Evolutionary conservation across 2,888 invertebrate genomes (phyloP).

Genomic region (Diarsia rubi): DNA sequence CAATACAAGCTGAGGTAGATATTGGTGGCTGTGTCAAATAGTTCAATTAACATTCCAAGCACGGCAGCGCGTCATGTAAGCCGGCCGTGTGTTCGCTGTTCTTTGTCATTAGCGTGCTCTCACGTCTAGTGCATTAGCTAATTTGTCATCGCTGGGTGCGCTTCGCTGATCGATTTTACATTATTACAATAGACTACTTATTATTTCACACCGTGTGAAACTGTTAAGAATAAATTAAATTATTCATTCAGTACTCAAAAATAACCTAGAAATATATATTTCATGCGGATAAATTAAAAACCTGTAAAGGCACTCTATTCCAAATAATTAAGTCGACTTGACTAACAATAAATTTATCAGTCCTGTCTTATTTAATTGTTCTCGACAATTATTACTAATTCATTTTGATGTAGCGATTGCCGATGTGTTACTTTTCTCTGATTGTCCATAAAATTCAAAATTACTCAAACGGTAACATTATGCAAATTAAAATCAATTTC

Average conservation of each 20-base stretch:
- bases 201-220: constrained; percentile 57
- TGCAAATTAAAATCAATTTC: constrained; percentile 78
- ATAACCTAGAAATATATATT: background rate
- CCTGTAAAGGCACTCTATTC: background rate
- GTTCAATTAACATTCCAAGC: constrained; percentile 11
- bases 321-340: background rate
- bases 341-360: background rate
- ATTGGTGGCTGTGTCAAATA: constrained; percentile 15
- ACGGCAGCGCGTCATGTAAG: constrained; percentile 77
- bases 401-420: constrained; percentile 63
- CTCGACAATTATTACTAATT: constrained; percentile 66
- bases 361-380: constrained; percentile 44
- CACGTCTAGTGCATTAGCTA: constrained; percentile 87
- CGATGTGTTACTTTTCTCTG: constrained; percentile 68
- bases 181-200: constrained; percentile 64
- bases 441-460: constrained; percentile 83
- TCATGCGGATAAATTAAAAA: background rate
- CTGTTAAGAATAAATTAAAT: constrained; percentile 33
- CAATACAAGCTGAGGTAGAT: background rate
- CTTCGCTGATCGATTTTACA: constrained; percentile 75
- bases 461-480: constrained; percentile 81
- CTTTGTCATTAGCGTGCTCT: constrained; percentile 87
- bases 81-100: constrained; percentile 75
- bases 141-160: constrained; percentile 82
- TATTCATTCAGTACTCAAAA: constrained; percentile 5